These are phyloP conservation scores for Saccopteryx leptura DNA, from an alignment of 2,113 vertebrate species.

Conservation along the genomic window DNA sequence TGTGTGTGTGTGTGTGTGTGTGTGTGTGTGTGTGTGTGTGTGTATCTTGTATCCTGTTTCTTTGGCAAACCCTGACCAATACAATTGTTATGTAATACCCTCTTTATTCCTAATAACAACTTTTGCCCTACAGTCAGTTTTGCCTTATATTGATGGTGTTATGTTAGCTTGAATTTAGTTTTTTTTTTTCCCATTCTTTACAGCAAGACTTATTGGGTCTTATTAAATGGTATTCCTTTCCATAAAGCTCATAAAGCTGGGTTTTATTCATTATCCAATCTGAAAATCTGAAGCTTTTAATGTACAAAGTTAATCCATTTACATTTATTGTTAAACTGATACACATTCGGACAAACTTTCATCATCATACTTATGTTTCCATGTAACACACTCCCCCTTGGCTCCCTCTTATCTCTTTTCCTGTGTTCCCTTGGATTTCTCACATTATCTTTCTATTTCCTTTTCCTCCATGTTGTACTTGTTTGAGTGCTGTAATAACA, in stretches of 20 bases:
- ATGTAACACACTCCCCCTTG: not conserved
- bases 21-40: too few species aligned
- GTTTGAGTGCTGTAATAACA: not conserved
- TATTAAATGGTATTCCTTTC: not conserved
- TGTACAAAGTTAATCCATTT: not conserved
- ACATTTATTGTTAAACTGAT: not conserved
- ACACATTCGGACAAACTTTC: not conserved
- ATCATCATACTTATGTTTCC: not conserved
- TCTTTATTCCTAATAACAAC: not conserved
- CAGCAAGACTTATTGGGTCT: not conserved
- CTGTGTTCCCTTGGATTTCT: too few species aligned
- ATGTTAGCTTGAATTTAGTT: not conserved
- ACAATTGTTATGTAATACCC: too few species aligned
- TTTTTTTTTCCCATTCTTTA: not conserved
- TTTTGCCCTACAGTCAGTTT: not conserved
- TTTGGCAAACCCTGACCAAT: not conserved
- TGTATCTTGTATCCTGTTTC: not conserved
- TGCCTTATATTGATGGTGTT: not conserved
- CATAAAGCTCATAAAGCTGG: not conserved
- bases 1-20: too few species aligned
- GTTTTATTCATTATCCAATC: not conserved
- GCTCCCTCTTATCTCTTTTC: not conserved
- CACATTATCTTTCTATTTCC: not conserved
- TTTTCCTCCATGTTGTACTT: not conserved
- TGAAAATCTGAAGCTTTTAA: not conserved